These are phyloP conservation scores for Hydrotaea diabolus DNA, from an alignment of 2,888 invertebrate species.

Conservation along the genomic window DNA sequence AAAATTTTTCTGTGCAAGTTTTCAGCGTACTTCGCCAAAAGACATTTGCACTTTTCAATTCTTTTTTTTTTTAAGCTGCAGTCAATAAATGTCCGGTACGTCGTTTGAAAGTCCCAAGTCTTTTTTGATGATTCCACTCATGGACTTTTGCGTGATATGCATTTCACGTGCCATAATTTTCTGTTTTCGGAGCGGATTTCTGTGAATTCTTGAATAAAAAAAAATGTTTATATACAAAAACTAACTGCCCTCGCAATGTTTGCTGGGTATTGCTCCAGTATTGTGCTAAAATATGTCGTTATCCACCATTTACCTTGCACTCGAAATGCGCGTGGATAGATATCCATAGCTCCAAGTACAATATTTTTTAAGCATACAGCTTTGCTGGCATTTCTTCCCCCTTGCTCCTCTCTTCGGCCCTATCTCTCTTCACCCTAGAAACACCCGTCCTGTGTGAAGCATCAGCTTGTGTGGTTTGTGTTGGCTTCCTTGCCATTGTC, in stretches of 20 bases:
- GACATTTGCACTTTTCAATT: no score
- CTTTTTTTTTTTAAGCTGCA: no score
- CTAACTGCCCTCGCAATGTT: neutral
- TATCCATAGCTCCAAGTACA: neutral
- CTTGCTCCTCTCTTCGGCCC: neutral
- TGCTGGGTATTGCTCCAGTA: neutral
- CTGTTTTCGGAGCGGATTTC: no score
- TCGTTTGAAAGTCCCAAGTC: no score
- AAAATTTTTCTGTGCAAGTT: no score
- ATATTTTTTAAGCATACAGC: neutral
- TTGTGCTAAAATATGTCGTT: neutral
- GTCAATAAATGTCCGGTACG: no score
- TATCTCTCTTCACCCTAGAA: neutral
- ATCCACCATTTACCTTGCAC: constrained; percentile 41
- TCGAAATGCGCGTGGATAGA: constrained; percentile 23
- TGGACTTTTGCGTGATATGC: no score
- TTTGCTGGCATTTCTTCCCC: neutral
- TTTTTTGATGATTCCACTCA: no score
- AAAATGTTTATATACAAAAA: no score
- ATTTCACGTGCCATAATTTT: no score
- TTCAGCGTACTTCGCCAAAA: no score
- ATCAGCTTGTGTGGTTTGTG: constrained; percentile 4
- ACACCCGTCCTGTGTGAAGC: neutral
- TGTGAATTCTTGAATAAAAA: no score
- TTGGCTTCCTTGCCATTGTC: neutral